Conservation (phyloP, 2,888 invertebrate genomes). For the Pimpla rufipes region DNA sequence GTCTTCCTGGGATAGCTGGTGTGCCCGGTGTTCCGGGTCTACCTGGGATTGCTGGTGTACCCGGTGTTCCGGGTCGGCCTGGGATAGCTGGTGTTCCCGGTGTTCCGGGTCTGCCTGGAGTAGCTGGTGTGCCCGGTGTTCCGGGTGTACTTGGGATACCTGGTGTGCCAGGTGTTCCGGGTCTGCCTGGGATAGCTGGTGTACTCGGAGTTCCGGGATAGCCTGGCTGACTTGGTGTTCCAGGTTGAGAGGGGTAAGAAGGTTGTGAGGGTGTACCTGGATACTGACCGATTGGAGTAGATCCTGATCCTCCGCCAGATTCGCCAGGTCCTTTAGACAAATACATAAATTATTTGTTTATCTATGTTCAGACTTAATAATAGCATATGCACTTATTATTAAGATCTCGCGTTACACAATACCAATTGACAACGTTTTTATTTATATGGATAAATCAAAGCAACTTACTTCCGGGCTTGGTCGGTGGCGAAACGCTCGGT, state of each 20-base stretch:
- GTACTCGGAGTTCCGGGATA: constrained; percentile 56
- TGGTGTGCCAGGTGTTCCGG: constrained; percentile 77
- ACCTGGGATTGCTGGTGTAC: constrained; percentile 67
- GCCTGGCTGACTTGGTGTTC: constrained; percentile 58
- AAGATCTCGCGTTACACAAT: background rate
- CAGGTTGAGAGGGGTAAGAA: no score
- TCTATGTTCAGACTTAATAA: background rate
- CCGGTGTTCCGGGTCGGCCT: constrained; percentile 68
- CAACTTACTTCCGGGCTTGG: constrained; percentile 56
- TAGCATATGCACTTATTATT: background rate
- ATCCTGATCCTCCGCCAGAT: constrained; percentile 52
- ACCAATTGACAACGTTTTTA: background rate
- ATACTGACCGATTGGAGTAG: constrained; percentile 61
- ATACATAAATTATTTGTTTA: background rate
- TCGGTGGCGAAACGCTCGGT: constrained; percentile 54
- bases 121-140: constrained; percentile 22
- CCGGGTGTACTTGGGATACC: constrained; percentile 21
- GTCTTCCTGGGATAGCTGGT: constrained; percentile 17
- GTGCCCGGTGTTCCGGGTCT: constrained; percentile 43
- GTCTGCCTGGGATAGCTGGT: constrained; percentile 71
- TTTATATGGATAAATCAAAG: background rate
- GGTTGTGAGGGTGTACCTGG: no score
- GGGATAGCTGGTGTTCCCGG: constrained; percentile 83
- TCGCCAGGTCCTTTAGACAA: constrained; percentile 45
- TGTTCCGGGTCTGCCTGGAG: constrained; percentile 70